Evolutionary conservation across 1,140 invertebrate genomes (phyloP), one percentile per base, ranked within the genome.

Genomic region (Drosophila nannoptera): DNA sequence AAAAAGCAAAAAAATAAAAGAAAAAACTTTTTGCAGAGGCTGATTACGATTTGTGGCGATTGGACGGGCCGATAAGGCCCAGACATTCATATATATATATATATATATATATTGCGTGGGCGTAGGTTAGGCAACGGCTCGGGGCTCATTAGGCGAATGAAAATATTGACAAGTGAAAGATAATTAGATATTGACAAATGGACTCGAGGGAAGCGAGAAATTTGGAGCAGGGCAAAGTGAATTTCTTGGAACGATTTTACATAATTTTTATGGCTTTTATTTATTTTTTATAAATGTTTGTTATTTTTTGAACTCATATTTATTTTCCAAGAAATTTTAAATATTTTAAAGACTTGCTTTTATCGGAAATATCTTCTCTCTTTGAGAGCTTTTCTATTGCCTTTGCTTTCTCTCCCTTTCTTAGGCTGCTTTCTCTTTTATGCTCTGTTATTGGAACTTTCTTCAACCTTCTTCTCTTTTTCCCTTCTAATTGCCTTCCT

Each of bases 11-110:
- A 54, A 22, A 8, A 45, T 2, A 53, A 54, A 22, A 8, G 38
- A 45, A 55, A 11, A 49, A 61, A 48, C 55, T 60, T 14, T 45
- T 36, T 60, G 64, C 48, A 53, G 60, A 38, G 50, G 43, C 60
- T 31, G 66, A 69, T 69, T 69, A 64, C 52, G 66, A 69, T 69
- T 69, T 69, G 67, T 58, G 56, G 32, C 50, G 67, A 69, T 69
- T 69, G 64, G 16, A 16, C 52, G 16, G 35, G 8, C 33, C 50
- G 67, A 69, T 69, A 40, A 43, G 58, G 14, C 50, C 35, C 33
- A 68, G 40, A 53, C 40, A 46, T 11, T 12, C 4, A 32, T 38
- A 29, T 14, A 36, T 42, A 62, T 22, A 33, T 12, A 31, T 33
- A 33, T 29, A 29, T 31, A 36, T 35, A 55, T 16, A 45, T n/a